phyloP scores from a whole-genome alignment of 2,113 vertebrate species.

The Gopherus flavomarginatus region DNA sequence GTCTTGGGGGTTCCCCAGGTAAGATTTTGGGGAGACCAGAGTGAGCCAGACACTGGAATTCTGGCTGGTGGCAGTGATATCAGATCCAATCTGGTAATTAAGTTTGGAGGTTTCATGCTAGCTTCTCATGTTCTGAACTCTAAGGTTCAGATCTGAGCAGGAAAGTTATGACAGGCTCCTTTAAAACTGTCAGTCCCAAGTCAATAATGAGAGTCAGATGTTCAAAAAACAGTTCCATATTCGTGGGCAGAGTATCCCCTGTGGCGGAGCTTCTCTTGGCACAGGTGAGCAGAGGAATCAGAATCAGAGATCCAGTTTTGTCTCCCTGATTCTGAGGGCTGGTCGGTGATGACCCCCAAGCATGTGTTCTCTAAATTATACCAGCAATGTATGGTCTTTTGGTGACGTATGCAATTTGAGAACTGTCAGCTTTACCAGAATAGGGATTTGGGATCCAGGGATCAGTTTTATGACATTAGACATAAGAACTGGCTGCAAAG shows the following conservation, averaged over 20 bases:
- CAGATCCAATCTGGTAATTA: no score
- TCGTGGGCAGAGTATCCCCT: background rate
- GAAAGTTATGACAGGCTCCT: background rate
- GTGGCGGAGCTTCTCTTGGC: fast-evolving
- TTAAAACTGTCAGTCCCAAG: background rate
- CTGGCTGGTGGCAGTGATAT: no score
- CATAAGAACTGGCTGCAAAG: background rate
- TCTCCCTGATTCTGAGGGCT: background rate
- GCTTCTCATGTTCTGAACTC: no score
- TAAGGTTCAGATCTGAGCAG: no score
- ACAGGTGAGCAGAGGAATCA: background rate
- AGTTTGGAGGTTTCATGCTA: no score
- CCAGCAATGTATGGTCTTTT: background rate
- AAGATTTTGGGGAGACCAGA: no score
- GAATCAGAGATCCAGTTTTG: background rate
- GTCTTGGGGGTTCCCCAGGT: no score
- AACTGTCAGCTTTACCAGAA: background rate
- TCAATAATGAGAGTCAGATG: background rate
- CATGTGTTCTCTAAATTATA: background rate
- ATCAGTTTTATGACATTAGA: background rate
- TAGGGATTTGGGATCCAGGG: background rate
- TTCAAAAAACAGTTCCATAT: background rate
- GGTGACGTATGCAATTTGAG: background rate
- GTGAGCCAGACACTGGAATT: no score
- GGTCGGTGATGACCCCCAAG: background rate